Percentiles rank a stretch among this genome's conserved stretches.
Evolutionary conservation across 1,140 invertebrate genomes (phyloP).

Genomic region (Aphaenogaster rudis): DNA sequence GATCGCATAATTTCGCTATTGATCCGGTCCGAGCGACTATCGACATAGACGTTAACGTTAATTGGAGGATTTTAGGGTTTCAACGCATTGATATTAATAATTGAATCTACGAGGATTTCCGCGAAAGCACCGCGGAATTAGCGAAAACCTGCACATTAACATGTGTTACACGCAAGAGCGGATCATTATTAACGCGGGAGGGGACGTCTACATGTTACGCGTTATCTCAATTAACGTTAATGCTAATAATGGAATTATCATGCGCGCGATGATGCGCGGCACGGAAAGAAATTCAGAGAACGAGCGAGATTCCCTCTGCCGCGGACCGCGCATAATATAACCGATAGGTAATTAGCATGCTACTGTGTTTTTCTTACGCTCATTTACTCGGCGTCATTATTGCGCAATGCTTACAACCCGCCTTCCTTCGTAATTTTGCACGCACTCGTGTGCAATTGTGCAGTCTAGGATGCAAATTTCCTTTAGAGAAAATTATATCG

Average conservation of each 20-base stretch:
- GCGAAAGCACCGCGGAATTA: conserved; percentile 23
- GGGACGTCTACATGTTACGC: not conserved
- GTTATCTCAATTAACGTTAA: conserved; percentile 34
- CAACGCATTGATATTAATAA: conserved; percentile 44
- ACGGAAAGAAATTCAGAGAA: conserved; percentile 3
- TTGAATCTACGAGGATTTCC: conserved; percentile 41
- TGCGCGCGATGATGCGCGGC: not conserved
- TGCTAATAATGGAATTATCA: conserved; percentile 16
- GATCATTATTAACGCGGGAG: not conserved
- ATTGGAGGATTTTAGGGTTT: conserved; percentile 37
- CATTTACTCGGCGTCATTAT: conserved; percentile 57
- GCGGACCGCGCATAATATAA: not conserved
- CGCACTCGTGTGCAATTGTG: conserved; percentile 63
- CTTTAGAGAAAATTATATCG: conserved; percentile 55
- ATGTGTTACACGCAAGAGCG: conserved; percentile 23
- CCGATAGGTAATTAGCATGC: conserved; percentile 45
- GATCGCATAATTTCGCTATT: conserved; percentile 39
- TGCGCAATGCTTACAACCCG: conserved; percentile 47
- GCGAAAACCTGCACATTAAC: conserved; percentile 49
- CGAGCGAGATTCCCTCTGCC: not conserved
- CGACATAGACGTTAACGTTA: conserved; percentile 37
- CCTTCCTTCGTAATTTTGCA: conserved; percentile 59
- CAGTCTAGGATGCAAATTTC: conserved; percentile 61
- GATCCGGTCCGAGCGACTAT: not conserved
- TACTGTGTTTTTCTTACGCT: conserved; percentile 47